Percentiles rank a stretch among this genome's conserved stretches.
Conservation (phyloP, 2,888 invertebrate species). For the Mimas tiliae region DNA sequence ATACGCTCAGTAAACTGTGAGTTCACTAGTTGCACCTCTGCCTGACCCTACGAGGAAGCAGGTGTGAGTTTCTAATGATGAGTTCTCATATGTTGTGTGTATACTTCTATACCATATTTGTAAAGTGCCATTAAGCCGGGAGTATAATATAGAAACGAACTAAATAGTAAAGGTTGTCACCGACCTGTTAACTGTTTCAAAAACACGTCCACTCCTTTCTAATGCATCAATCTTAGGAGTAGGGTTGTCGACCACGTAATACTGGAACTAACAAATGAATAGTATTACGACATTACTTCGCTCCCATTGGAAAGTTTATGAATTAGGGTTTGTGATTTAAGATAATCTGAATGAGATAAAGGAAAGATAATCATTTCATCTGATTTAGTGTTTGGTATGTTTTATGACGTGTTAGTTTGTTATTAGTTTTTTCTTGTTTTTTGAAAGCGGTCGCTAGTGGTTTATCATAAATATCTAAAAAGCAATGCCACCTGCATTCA, state of each 20-base stretch:
- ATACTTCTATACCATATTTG: neutral
- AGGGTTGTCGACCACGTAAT: slow-evolving; percentile 3
- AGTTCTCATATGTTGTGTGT: no score
- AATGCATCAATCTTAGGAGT: slow-evolving; percentile 23
- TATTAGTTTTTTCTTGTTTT: no score
- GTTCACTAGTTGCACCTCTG: no score
- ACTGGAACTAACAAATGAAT: slow-evolving; percentile 1
- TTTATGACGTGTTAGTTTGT: no score
- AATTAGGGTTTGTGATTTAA: neutral
- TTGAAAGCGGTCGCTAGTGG: neutral
- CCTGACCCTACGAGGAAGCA: no score
- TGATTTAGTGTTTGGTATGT: neutral
- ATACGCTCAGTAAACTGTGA: no score
- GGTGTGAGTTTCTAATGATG: no score
- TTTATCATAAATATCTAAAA: no score
- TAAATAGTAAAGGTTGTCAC: slow-evolving; percentile 34
- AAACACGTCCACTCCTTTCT: slow-evolving; percentile 37
- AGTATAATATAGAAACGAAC: slow-evolving; percentile 1
- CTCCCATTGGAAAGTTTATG: slow-evolving; percentile 5
- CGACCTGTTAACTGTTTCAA: slow-evolving; percentile 37
- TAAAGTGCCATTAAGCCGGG: neutral
- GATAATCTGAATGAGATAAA: neutral
- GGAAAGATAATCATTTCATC: neutral
- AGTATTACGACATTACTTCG: neutral
- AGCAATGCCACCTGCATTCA: no score